Evolutionary conservation across 92 coral and sea anemone species (phyloP).

Genomic region (Isaurus tuberculatus): DNA sequence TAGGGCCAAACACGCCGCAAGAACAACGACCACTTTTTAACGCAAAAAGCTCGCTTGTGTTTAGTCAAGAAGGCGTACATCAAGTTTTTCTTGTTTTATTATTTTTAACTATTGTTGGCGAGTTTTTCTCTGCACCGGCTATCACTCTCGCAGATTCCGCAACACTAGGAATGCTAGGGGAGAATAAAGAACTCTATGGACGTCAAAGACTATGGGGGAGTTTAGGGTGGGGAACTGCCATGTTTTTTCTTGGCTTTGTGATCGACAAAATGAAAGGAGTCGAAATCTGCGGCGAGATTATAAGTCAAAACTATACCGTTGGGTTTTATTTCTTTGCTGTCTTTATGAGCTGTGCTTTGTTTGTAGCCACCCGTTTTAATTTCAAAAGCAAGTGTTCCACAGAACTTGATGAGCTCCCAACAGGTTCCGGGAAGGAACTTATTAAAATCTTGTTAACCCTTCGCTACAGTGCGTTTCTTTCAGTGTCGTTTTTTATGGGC

Average conservation of each 20-base stretch:
- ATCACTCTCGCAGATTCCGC: slow-evolving; percentile 98
- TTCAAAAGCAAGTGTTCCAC: slow-evolving; percentile 71
- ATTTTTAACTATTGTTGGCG: slow-evolving; percentile 92
- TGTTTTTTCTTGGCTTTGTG: slow-evolving; percentile 93
- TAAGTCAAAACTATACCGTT: slow-evolving; percentile 96
- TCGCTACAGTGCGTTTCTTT: slow-evolving; percentile 84
- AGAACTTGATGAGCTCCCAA: slow-evolving; percentile 44
- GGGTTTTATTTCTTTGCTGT: slow-evolving; percentile 97
- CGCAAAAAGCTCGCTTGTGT: slow-evolving; percentile 97
- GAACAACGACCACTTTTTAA: slow-evolving; percentile 90
- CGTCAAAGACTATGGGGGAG: slow-evolving; percentile 99
- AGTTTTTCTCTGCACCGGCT: slow-evolving; percentile 99
- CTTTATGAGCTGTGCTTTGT: slow-evolving; percentile 91
- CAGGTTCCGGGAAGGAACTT: slow-evolving; percentile 68
- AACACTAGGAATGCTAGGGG: slow-evolving; percentile 94
- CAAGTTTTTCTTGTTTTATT: slow-evolving; percentile 95
- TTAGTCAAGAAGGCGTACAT: slow-evolving; percentile 93
- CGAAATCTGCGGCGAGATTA: slow-evolving; percentile 96
- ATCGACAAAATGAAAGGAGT: slow-evolving; percentile 94
- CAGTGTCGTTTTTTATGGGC: slow-evolving; percentile 95
- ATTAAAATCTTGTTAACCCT: slow-evolving; percentile 73
- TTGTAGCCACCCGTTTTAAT: slow-evolving; percentile 96
- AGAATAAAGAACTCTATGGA: slow-evolving; percentile 94
- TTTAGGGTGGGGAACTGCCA: slow-evolving; percentile 98
- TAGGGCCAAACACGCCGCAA: slow-evolving; percentile 91